Base-by-base conservation (phyloP, 1,140 invertebrate genomes). In the Bombus difficillimus region DNA sequence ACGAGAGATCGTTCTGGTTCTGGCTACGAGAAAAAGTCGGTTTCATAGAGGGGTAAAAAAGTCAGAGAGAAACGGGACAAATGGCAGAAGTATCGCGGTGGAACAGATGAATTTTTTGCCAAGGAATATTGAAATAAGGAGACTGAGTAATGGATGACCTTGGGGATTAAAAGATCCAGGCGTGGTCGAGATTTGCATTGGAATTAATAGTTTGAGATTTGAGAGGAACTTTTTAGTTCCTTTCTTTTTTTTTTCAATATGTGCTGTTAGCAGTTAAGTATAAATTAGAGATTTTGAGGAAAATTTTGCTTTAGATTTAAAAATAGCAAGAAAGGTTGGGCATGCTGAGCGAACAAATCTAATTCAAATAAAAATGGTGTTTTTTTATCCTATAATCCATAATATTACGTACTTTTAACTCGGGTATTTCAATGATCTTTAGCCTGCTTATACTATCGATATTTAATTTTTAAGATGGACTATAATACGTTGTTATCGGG, bases 41-140 rank as follows among this genome's bases (percentile, higher is more conserved):
- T 12, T 18, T 77, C 32, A 47, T 4, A 18, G 39, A 10, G 32
- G 32, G 59, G 64, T 64, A 64, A 69, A 69, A 69, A 69, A 25
- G 66, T 68, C 41, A 32, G n/a, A 12, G 62, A 41, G 32, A n/a
- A 37, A 53, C 34, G 64, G 25, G 74, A 59, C 43, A 34, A 41
- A 69, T 81, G 75, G 47, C 4, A 57, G 47, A 78, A 83, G 25
- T 47, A 66, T 47, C 66, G 74, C 34, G 9, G 47, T 32, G 47
- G 22, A 75, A 32, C 28, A 1, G 57, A 62, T 41, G 75, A 64
- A 64, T 41, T 77, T 77, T 64, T 77, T 62, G 22, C 25, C 6
- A 13, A 15, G 15, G 12, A 6, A 39, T 39, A 59, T 37, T 32
- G n/a, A 9, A 32, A 22, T 22, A 10, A n/a, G 53, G 25, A 76